Evolutionary conservation across 1,140 invertebrate genomes (phyloP).

Genomic region (Bombus terrestris): DNA sequence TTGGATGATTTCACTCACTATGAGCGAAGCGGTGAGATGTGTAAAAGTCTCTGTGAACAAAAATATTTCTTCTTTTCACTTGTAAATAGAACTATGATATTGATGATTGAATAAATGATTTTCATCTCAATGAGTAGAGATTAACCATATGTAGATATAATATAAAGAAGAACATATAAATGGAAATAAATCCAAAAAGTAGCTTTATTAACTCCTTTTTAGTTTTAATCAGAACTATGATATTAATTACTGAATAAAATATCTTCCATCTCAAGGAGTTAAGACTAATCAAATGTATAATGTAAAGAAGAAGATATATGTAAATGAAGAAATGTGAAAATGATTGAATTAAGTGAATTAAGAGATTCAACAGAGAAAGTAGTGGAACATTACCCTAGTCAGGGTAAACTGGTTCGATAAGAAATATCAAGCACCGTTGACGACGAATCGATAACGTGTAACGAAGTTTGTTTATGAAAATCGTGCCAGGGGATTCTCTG

Average conservation of each 20-base stretch:
- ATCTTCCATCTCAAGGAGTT: not conserved
- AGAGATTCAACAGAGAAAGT: not conserved
- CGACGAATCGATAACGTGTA: slow-evolving; percentile 47
- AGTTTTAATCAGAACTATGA: not conserved
- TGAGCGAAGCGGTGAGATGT: not conserved
- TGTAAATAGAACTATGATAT: not conserved
- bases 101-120: not conserved
- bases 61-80: not conserved
- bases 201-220: no score
- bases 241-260: not conserved
- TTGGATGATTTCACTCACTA: no score
- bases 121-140: not conserved
- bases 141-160: not conserved
- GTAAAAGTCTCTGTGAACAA: not conserved
- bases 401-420: not conserved
- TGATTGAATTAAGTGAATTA: not conserved
- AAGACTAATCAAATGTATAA: not conserved
- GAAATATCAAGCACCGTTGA: slow-evolving; percentile 21
- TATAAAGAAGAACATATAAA: not conserved
- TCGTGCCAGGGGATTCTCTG: not conserved
- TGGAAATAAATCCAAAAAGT: no score
- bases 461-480: slow-evolving; percentile 49
- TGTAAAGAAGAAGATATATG: not conserved
- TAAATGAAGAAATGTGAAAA: not conserved
- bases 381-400: not conserved